Base-by-base conservation (phyloP, 2,888 invertebrate species). In the Chloromyia formosa region DNA sequence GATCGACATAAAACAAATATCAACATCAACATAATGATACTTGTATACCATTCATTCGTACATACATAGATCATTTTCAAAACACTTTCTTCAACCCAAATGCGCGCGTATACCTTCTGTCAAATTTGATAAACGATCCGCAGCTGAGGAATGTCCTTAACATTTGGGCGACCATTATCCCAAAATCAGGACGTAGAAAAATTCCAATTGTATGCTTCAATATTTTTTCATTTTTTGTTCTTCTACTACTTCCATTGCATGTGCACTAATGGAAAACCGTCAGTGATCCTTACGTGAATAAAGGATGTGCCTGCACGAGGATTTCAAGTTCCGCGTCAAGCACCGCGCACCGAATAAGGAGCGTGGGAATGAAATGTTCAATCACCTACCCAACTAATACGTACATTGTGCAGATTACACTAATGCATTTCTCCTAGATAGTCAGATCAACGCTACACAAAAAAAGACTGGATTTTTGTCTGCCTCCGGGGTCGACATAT, bases 331-430 rank as follows among this genome's bases (percentile, higher is more conserved):
- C 62, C 62, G 62, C 42, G 7, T 35, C 5, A n/a, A 16, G 18
- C 66, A 49, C n/a, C 12, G 10, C 16, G 10, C n/a, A 49, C n/a
- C 14, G 49, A 14, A 49, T 10, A 66, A 49, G 49, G 22, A 66
- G 22, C 66, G 66, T 66, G 66, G 42, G 66, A 66, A 66, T 49
- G 40, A 66, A 49, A 45, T 49, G 1, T 40, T 35, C 16, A 66
- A 49, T 66, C 66, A 66, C 66, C 66, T 66, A 66, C 49, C 20
- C 66, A 66, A n/a, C n/a, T n/a, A n/a, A 66, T 22, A 27, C 22
- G 2, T 45, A 49, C 45, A 20, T 14, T 45, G 23, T 49, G 49
- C 66, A 66, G 18, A 22, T 49, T 66, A 45, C 66, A n/a, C 4
- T 66, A 18, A 45, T 66, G 66, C 66, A 66, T 66, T 66, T 49